These are phyloP conservation scores for Hydropsyche betteni DNA, from an alignment of 2,888 invertebrate species.

Conservation along the genomic window DNA sequence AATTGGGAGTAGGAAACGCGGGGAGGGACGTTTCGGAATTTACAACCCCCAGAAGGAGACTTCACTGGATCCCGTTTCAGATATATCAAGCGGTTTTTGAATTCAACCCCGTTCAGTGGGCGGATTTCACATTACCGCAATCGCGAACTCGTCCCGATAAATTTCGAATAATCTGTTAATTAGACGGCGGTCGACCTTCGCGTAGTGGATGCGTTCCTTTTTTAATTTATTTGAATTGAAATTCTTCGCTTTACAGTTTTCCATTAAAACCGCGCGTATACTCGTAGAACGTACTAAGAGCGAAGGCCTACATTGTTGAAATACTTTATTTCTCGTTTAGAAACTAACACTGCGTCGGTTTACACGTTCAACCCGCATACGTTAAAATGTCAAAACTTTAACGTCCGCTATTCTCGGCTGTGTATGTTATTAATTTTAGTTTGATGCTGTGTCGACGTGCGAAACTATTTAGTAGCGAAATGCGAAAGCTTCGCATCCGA, in stretches of 20 bases:
- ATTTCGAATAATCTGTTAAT: slow-evolving; percentile 50
- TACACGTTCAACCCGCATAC: slow-evolving; percentile 32
- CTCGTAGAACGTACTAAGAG: not conserved
- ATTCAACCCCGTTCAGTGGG: slow-evolving; percentile 42
- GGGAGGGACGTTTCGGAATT: slow-evolving; percentile 47
- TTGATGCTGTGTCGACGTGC: slow-evolving; percentile 1
- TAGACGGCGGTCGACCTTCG: not conserved
- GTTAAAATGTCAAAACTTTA: slow-evolving; percentile 31
- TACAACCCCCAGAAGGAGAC: slow-evolving; percentile 44
- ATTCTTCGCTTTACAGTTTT: slow-evolving; percentile 10
- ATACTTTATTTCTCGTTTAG: slow-evolving; percentile 29
- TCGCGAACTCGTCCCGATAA: slow-evolving; percentile 40
- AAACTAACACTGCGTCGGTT: slow-evolving; percentile 22
- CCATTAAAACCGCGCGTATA: slow-evolving; percentile 15
- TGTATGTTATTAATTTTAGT: slow-evolving; percentile 21
- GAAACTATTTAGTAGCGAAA: too few species aligned
- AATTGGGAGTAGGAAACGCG: slow-evolving; percentile 43
- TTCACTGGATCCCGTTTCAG: slow-evolving; percentile 48
- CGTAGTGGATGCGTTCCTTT: too few species aligned
- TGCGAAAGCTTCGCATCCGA: too few species aligned
- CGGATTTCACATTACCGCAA: slow-evolving; percentile 45
- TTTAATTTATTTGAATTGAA: slow-evolving; percentile 1
- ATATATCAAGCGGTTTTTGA: slow-evolving; percentile 51
- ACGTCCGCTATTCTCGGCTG: not conserved
- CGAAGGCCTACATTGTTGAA: slow-evolving; percentile 26